These are phyloP conservation scores for Periophthalmus magnuspinnatus DNA, from an alignment of 2,797 vertebrate genomes.

Conservation along the genomic window DNA sequence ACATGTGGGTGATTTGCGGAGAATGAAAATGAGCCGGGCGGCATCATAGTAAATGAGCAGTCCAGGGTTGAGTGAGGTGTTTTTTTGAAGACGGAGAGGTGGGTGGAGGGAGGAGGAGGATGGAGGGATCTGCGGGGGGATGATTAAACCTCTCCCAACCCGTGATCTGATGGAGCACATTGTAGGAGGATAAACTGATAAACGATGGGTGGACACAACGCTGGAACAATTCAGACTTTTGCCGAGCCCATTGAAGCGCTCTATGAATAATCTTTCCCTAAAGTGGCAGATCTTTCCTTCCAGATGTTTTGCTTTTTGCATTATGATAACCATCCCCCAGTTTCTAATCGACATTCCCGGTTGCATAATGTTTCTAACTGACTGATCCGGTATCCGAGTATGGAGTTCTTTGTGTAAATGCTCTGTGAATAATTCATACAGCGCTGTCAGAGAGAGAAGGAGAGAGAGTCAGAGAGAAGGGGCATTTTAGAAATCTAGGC, in stretches of 20 bases:
- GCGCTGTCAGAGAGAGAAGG: conserved; percentile 67
- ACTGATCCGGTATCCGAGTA: conserved; percentile 80
- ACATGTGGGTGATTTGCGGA: conserved; percentile 27
- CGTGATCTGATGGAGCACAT: conserved; percentile 5
- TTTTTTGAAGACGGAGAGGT: conserved; percentile 19
- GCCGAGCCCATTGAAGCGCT: conserved; percentile 29
- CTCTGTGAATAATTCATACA: conserved; percentile 82
- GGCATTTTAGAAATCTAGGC: conserved; percentile 79
- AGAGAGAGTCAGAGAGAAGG: conserved; percentile 37
- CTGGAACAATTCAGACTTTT: conserved; percentile 31
- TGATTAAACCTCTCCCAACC: conserved; percentile 28
- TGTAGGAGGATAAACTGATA: conserved; percentile 35
- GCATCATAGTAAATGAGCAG: conserved; percentile 36
- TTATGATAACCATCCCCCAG: conserved; percentile 55
- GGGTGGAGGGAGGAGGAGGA: conserved; percentile 22
- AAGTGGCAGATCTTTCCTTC: conserved; percentile 27
- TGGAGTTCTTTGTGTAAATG: conserved; percentile 83
- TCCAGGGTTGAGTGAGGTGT: conserved; percentile 16
- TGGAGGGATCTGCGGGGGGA: conserved; percentile 24
- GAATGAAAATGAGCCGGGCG: conserved; percentile 33
- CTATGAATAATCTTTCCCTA: conserved; percentile 19
- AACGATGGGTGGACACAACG: conserved; percentile 25
- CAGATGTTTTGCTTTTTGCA: conserved; percentile 48
- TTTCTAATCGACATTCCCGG: conserved; percentile 77
- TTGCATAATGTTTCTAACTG: conserved; percentile 82